These are phyloP conservation scores for Plutomurus gul DNA, from an alignment of 1,140 invertebrate genomes.

Conservation along the genomic window DNA sequence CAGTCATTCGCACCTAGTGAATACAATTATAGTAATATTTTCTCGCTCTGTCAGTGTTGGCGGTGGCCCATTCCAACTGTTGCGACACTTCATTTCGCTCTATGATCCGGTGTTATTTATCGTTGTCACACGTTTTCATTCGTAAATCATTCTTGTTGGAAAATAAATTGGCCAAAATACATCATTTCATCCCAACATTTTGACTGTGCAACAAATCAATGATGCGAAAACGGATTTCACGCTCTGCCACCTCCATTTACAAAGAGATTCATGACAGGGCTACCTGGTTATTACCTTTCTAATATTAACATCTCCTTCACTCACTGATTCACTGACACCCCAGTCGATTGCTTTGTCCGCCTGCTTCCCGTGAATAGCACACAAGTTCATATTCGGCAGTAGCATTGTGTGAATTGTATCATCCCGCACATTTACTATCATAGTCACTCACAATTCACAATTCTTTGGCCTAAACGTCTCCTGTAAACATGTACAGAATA, in stretches of 20 bases:
- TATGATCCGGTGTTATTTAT: slow-evolving; percentile 4
- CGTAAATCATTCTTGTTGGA: slow-evolving; percentile 1
- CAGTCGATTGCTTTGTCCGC: no score
- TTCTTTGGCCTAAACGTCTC: no score
- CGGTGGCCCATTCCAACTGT: background rate
- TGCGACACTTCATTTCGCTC: background rate
- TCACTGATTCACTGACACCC: background rate
- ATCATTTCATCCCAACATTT: background rate
- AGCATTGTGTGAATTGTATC: no score
- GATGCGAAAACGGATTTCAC: slow-evolving; percentile 43
- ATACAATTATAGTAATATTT: no score
- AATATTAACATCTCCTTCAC: background rate
- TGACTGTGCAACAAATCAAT: slow-evolving; percentile 34
- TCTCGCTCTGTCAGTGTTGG: no score
- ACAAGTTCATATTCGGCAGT: no score
- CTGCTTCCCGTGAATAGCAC: no score
- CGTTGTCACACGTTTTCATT: background rate
- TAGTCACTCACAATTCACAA: no score
- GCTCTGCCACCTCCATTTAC: slow-evolving; percentile 46
- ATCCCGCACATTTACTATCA: no score
- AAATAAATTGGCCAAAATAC: slow-evolving; percentile 18
- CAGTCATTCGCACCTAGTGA: no score
- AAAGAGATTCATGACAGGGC: background rate
- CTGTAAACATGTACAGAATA: no score
- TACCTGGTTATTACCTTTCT: slow-evolving; percentile 21